Evolutionary conservation across 2,113 vertebrate genomes (phyloP), one percentile per base, ranked within the genome.

Genomic region (Trinectes maculatus): DNA sequence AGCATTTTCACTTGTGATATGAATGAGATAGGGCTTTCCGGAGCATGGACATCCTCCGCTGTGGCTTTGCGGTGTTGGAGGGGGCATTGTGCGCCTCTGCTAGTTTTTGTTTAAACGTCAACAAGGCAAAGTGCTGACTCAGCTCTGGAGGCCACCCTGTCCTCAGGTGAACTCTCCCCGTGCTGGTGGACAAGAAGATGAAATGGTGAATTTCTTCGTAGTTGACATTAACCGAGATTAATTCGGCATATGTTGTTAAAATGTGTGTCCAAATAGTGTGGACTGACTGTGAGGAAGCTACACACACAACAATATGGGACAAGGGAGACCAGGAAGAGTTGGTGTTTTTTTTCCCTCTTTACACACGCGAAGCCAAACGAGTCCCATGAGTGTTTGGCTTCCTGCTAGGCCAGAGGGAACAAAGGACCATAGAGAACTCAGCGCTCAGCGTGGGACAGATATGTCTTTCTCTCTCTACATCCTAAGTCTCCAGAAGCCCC

Each of bases 401-500:
- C 84, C 85, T 89, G 83, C 78, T 77, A 71, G 79, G 80, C 80
- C 65, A 81, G 69, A 53, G 74, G 78, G 74, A 88, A 90, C 87
- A 90, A 90, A 89, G 71, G 71, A 74, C 79, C 66, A 85, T 77
- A 87, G 89, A 90, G 76, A 87, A 79, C 71, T 61, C 69, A 71
- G 81, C 64, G 26, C 71, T 79, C 78, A 65, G 79, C 76, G 71
- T 79, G 75, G 80, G 75, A 87, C 89, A 78, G 85, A 86, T 87
- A 86, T 85, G 72, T 83, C 83, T 87, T 78, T 80, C 79, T 77
- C 78, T 60, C 57, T 22, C 55, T 64, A 57, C 54, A 42, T 70
- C 60, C 61, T 57, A 62, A 47, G 69, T 66, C 74, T 74, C 78
- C 60, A 33, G 71, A 85, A 83, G 62, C 82, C 58, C 60, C 43